A percentile compares a stretch with the other conserved stretches of the same genome.
Conservation (phyloP, 2,113 vertebrate species). For the Antennarius striatus region DNA sequence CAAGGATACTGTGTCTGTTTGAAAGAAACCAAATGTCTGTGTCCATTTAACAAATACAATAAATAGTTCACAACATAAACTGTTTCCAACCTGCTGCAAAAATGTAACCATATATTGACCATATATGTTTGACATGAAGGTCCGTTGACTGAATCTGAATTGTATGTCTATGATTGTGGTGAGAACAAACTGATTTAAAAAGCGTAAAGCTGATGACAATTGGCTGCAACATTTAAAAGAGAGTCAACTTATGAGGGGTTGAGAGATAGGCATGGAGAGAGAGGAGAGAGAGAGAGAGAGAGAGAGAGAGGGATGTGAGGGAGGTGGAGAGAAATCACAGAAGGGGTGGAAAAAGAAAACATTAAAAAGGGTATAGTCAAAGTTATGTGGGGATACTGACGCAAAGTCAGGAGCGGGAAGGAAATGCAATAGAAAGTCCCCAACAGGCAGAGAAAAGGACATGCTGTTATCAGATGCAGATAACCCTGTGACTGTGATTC, state of each 20-base stretch:
- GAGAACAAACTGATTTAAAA: neutral
- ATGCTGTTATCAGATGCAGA: neutral
- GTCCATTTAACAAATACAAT: too few species aligned
- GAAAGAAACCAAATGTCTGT: too few species aligned
- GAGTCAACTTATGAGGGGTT: slow-evolving; percentile 4
- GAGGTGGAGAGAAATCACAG: slow-evolving; percentile 11
- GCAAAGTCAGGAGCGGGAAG: neutral
- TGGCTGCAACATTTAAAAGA: slow-evolving; percentile 39
- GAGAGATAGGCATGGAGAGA: slow-evolving; percentile 7
- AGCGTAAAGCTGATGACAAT: slow-evolving; percentile 39
- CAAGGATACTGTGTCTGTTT: neutral
- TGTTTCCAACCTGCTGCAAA: too few species aligned
- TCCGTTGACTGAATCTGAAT: too few species aligned
- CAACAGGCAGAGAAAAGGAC: neutral
- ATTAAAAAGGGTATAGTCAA: too few species aligned
- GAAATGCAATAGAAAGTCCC: slow-evolving; percentile 1
- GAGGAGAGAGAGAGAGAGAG: neutral
- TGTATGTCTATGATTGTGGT: neutral
- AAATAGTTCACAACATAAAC: too few species aligned
- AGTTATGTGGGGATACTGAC: slow-evolving; percentile 15
- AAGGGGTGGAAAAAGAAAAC: too few species aligned
- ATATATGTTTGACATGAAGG: too few species aligned
- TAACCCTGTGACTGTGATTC: neutral
- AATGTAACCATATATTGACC: too few species aligned
- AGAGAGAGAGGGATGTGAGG: neutral